These are phyloP conservation scores for Oscheius myriophilus DNA, from an alignment of 2,888 invertebrate species.

Conservation along the genomic window DNA sequence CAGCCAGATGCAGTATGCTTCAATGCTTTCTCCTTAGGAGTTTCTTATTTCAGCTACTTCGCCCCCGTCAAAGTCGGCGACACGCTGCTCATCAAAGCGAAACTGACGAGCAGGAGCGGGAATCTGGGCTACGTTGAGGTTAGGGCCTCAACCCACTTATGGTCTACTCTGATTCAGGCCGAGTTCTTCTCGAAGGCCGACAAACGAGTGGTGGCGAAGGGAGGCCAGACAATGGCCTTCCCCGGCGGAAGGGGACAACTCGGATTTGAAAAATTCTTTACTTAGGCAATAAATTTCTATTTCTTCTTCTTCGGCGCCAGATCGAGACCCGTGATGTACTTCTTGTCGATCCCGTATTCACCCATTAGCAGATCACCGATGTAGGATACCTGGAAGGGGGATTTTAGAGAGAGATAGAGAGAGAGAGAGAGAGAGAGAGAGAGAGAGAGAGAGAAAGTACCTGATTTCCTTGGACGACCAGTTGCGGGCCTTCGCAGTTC, in stretches of 20 bases:
- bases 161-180: too few species aligned
- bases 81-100: too few species aligned
- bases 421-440: slow-evolving; percentile 1
- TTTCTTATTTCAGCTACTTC: too few species aligned
- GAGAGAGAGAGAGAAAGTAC: too few species aligned
- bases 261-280: slow-evolving; percentile 1
- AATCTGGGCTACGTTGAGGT: too few species aligned
- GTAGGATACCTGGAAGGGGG: slow-evolving; percentile 39
- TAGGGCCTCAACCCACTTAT: too few species aligned
- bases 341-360: slow-evolving; percentile 61
- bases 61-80: too few species aligned
- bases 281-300: slow-evolving; percentile 12
- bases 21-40: too few species aligned
- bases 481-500: slow-evolving; percentile 73
- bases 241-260: slow-evolving; percentile 5
- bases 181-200: too few species aligned
- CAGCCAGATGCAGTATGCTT: too few species aligned
- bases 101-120: too few species aligned
- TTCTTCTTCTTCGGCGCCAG: slow-evolving; percentile 65
- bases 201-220: neutral
- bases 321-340: slow-evolving; percentile 65
- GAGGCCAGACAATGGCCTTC: slow-evolving; percentile 5
- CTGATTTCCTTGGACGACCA: slow-evolving; percentile 68
- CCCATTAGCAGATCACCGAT: slow-evolving; percentile 46
- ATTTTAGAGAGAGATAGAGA: too few species aligned